These are phyloP conservation scores for Epizoanthus rinbou DNA, from an alignment of 92 coral and sea anemone genomes.

Conservation along the genomic window DNA sequence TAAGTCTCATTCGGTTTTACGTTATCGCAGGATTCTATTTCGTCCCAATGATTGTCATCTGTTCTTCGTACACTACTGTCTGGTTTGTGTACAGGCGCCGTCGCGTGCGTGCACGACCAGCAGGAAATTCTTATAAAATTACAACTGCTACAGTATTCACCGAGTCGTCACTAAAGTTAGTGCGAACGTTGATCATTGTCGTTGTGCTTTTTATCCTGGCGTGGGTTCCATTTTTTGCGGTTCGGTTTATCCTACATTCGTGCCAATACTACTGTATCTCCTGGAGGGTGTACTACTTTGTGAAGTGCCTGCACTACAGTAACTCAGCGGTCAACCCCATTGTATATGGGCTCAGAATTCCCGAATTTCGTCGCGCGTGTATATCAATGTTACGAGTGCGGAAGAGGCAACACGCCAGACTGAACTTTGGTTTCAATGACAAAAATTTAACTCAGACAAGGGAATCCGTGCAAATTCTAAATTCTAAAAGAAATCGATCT, in stretches of 20 bases:
- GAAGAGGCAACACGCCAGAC: not conserved
- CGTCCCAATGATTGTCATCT: conserved; percentile 35
- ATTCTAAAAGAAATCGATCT: not conserved
- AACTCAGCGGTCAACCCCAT: conserved; percentile 68
- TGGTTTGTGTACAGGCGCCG: conserved; percentile 37
- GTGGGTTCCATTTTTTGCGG: conserved; percentile 53
- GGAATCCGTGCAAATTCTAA: not conserved
- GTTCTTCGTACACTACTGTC: conserved; percentile 40
- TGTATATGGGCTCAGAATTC: conserved; percentile 67
- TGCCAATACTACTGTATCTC: conserved; percentile 53
- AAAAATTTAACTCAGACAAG: not conserved
- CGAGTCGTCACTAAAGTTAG: conserved; percentile 36
- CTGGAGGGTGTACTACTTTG: conserved; percentile 63
- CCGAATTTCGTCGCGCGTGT: conserved; percentile 49
- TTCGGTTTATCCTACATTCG: conserved; percentile 43
- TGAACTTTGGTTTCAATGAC: not conserved
- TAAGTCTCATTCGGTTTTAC: conserved; percentile 38
- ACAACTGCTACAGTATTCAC: not conserved
- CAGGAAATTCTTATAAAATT: conserved; percentile 9
- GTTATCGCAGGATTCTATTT: conserved; percentile 51
- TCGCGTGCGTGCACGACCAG: not conserved
- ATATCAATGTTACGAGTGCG: not conserved
- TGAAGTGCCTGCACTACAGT: conserved; percentile 65
- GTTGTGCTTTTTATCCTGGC: conserved; percentile 42
- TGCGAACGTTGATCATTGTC: conserved; percentile 45